These are phyloP conservation scores for Acestrorhynchus altus DNA, from an alignment of 2,797 vertebrate genomes.

Conservation along the genomic window DNA sequence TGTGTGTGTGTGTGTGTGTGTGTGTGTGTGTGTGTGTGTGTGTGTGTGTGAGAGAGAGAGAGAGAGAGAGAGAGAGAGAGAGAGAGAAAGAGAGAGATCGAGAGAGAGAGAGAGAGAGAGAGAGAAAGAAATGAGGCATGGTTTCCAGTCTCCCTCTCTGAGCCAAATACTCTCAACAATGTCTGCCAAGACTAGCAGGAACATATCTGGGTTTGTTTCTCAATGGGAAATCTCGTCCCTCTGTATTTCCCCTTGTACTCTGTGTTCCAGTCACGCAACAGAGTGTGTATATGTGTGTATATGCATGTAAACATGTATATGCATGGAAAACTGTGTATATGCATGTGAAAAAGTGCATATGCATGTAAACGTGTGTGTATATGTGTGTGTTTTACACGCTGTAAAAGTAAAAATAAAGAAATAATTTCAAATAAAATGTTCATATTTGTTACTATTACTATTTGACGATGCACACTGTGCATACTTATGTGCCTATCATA, in stretches of 20 bases:
- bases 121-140: neutral
- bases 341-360: neutral
- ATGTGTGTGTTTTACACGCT: neutral
- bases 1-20: too few relatives aligned
- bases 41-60: too few relatives aligned
- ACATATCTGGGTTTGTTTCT: neutral
- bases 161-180: neutral
- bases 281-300: neutral
- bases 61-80: too few relatives aligned
- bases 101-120: too few relatives aligned
- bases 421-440: too few relatives aligned
- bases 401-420: too few relatives aligned
- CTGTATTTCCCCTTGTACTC: neutral
- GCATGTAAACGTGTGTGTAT: neutral
- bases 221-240: neutral
- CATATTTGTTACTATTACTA: too few relatives aligned
- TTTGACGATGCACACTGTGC: too few relatives aligned
- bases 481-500: too few relatives aligned
- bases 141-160: neutral
- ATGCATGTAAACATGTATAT: neutral
- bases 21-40: too few relatives aligned
- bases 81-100: too few relatives aligned
- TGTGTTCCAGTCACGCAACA: too few relatives aligned
- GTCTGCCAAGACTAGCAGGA: slow-evolving; percentile 12
- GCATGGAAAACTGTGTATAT: neutral